Evolutionary conservation across 2,888 invertebrate species (phyloP), one percentile per base, ranked within the genome.

Genomic region (Macaria notata): DNA sequence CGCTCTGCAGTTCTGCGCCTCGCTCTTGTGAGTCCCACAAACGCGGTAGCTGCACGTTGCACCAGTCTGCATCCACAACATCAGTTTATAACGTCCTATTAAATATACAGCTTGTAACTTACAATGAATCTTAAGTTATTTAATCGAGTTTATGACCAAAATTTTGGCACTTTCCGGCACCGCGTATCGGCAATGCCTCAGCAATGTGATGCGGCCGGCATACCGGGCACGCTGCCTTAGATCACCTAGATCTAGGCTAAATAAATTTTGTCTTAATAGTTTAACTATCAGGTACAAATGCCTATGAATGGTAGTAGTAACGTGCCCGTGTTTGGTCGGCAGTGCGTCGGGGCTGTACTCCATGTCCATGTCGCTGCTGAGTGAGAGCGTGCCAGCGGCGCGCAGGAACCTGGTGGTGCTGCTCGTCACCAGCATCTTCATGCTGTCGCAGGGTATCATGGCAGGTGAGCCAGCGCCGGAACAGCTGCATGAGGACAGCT

Each of bases 311-410:
- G 19, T 19, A 19, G 3, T 29, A 29, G 9, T 36, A 9, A 9
- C 1, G 7, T 47, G 7, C 33, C 33, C 33, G 33, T 36, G 33
- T 3, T 36, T 7, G 29, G 9, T 31, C 70, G 73, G 1, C 73
- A 85, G 84, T 19, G 75, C 74, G 4, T 76, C 83, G 3, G 83
- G 83, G 0, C 64, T 81, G n/a, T 80, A 73, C 64, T 77, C 79
- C 0, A 70, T 84, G 69, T 66, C 78, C 0, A 80, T 84, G 75
- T 75, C 84, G 0, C 57, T 85, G 39, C 64, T 84, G 48, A 81
- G 83, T 57, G 84, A 85, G 56, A 75, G 80, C 53, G 79, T 84
- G 4, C 84, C 84, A 1, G 66, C 79, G 69, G 66, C 61, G 3
- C 77, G 78, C 46, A 63, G 84, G 5, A 85, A 83, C 62, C 9